These are phyloP conservation scores for Onthophagus taurus DNA, from an alignment of 1,140 invertebrate genomes.

Conservation along the genomic window DNA sequence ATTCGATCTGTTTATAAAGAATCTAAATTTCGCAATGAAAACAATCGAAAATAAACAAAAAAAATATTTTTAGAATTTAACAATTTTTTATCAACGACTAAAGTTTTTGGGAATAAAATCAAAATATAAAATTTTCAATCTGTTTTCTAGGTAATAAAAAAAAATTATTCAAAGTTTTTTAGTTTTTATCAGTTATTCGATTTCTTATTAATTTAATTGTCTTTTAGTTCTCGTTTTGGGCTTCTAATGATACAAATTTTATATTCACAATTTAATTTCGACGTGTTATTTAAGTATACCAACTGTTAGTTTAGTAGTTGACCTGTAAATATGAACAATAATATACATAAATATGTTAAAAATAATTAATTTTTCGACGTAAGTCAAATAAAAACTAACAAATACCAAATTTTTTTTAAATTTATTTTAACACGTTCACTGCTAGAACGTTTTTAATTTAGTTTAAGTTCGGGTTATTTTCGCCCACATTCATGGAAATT, in stretches of 20 bases:
- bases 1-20: too few species aligned
- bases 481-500: too few species aligned
- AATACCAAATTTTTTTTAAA: constrained; percentile 1
- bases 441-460: too few species aligned
- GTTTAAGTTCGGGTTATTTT: too few species aligned
- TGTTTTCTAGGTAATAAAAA: too few species aligned
- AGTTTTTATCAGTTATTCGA: too few species aligned
- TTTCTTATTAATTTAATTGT: too few species aligned
- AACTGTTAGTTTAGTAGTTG: constrained; percentile 11
- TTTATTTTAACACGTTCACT: too few species aligned
- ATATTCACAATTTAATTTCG: constrained; percentile 7
- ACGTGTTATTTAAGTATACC: constrained; percentile 16
- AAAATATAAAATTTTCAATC: constrained; percentile 4
- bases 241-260: constrained; percentile 15
- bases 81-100: not conserved
- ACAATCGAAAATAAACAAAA: not conserved
- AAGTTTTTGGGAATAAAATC: not conserved
- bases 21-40: not conserved
- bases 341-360: constrained; percentile 14
- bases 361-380: constrained; percentile 12
- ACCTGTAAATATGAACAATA: constrained; percentile 15
- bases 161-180: too few species aligned
- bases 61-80: not conserved
- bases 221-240: constrained; percentile 5
- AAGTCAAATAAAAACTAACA: constrained; percentile 14